Base-by-base conservation (phyloP, 92 coral and sea anemone genomes). In the Montipora capitata region DNA sequence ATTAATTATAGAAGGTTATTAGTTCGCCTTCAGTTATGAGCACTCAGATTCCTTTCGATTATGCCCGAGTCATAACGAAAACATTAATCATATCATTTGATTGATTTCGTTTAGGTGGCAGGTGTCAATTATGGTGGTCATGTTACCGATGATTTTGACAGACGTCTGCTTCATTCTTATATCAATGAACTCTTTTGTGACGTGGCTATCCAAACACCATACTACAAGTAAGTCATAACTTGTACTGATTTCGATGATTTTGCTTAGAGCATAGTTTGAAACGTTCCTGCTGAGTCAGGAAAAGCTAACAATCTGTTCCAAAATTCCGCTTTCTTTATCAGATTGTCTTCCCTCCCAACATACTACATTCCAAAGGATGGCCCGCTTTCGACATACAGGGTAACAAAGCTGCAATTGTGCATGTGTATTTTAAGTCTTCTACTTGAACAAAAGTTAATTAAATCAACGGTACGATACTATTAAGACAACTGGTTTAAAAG, bases 41-140 rank as follows among this genome's bases (percentile, higher is more conserved):
- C 35, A 27, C 35, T 27, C 35, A 27, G 35, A 27, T 27, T 27
- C 35, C 35, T 27, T 27, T 27, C 35, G 35, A 27, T 27, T 27
- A 27, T 27, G 35, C 35, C 35, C 35, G 2, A 27, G 35, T 27
- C 35, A 27, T 27, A 27, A 27, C 35, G 35, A 0, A 27, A 27
- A 27, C 35, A 27, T 27, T 27, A 27, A 27, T 27, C 35, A 27
- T 27, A 27, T 27, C 35, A 43, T 13, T 42, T 10, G 78, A 4
- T 2, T 48, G 44, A 27, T 87, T 44, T 42, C 2, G 40, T 51
- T 15, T 79, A 98, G 99, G 96, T 98, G 69, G 99, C 99, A 61
- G 99, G 99, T 56, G 99, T 98, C 17, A 98, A 98, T 81, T 98
- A 98, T 51, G 99, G 99, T 75, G 99, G 99, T 79, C 99, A 98